Conservation (phyloP, 2,113 vertebrate genomes). For the Trematomus loennbergii region DNA sequence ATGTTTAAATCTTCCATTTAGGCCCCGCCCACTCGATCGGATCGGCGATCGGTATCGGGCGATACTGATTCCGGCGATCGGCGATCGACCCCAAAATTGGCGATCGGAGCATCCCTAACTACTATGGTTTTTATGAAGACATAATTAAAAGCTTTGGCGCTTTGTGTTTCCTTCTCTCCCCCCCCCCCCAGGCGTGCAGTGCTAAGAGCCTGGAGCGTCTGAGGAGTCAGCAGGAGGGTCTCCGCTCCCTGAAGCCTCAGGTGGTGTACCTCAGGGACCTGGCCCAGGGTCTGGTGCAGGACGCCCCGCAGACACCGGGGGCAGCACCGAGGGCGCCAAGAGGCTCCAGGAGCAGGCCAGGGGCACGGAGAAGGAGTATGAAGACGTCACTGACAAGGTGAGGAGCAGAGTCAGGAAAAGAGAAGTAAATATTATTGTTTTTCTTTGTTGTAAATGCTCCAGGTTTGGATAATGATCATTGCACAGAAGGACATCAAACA, state of each 20-base stretch:
- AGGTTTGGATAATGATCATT: background rate
- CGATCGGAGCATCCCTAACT: too few species aligned
- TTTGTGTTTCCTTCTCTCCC: constrained; percentile 3
- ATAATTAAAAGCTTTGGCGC: background rate
- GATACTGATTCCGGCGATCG: too few species aligned
- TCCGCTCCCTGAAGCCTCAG: constrained; percentile 90
- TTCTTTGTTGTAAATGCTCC: background rate
- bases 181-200: constrained; percentile 90
- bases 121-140: background rate
- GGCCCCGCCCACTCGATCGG: too few species aligned
- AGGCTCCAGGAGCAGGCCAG: constrained; percentile 86
- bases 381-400: constrained; percentile 88
- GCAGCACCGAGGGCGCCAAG: constrained; percentile 82
- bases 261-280: constrained; percentile 94
- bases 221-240: constrained; percentile 90
- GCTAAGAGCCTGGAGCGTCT: constrained; percentile 96
- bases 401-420: constrained; percentile 34
- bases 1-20: too few species aligned
- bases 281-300: constrained; percentile 91
- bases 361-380: constrained; percentile 88
- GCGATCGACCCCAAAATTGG: too few species aligned
- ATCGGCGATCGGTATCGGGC: too few species aligned
- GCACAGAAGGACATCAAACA: background rate
- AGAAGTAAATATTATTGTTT: background rate
- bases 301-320: constrained; percentile 86